phyloP scores from a whole-genome alignment of 2,797 vertebrate genomes.

The Chelidonichthys spinosus region DNA sequence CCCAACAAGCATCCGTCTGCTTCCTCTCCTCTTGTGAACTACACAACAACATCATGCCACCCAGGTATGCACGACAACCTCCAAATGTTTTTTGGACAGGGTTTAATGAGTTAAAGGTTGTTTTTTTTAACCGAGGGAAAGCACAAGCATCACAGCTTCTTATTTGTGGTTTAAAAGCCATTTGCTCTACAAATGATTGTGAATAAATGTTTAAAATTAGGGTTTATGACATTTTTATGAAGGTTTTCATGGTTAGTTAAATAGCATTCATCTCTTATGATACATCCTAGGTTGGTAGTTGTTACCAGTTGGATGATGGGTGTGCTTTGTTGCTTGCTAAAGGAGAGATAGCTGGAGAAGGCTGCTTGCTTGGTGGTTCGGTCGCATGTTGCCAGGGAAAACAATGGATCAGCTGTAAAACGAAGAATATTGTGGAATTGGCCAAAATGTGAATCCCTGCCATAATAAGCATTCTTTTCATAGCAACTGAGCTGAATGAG shows the following conservation, averaged over 20 bases:
- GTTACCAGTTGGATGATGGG: neutral
- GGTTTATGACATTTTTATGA: neutral
- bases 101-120: neutral
- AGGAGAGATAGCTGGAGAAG: neutral
- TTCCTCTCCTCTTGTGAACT: conserved; percentile 5
- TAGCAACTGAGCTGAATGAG: neutral
- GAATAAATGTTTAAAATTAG: neutral
- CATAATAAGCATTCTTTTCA: too few species aligned
- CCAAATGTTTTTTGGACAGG: neutral
- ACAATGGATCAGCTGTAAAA: too few species aligned
- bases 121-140: neutral
- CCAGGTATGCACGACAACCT: neutral
- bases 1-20: conserved; percentile 1
- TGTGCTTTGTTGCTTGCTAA: neutral
- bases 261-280: neutral
- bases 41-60: neutral
- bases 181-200: neutral
- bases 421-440: too few species aligned
- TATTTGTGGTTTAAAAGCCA: neutral
- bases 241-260: neutral
- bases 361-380: neutral
- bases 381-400: neutral
- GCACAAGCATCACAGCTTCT: neutral
- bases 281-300: neutral
- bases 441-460: too few species aligned